Conservation (phyloP, 2,113 vertebrate species). For the Mohoua ochrocephala region DNA sequence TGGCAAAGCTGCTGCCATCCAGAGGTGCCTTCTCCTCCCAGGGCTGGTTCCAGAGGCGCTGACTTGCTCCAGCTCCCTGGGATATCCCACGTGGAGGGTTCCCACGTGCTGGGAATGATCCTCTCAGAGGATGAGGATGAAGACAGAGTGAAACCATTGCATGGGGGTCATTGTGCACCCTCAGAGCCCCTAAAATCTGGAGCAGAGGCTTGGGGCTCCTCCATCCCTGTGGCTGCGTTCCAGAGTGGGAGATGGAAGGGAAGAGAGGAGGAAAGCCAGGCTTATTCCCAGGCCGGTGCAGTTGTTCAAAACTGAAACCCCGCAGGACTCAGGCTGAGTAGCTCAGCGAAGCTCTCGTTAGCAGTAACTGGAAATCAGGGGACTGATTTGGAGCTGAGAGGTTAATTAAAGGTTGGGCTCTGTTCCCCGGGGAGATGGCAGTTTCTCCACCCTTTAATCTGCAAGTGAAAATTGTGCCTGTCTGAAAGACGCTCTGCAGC, state of each 20-base stretch:
- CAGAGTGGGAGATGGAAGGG: neutral
- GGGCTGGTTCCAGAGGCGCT: neutral
- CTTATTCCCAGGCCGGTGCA: neutral
- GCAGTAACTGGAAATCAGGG: neutral
- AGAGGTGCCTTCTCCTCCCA: neutral
- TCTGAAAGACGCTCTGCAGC: neutral
- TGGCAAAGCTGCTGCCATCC: neutral
- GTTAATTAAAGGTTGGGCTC: slow-evolving; percentile 32
- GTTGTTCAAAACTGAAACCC: neutral
- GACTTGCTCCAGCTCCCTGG: neutral
- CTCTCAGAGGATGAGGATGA: neutral
- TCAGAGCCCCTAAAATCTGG: neutral
- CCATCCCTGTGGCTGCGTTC: neutral
- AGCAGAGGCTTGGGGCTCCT: neutral
- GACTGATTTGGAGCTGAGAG: neutral
- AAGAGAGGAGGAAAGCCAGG: neutral
- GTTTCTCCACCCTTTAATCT: neutral
- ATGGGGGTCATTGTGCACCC: too few relatives aligned
- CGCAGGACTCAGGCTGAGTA: neutral
- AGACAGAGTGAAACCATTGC: neutral
- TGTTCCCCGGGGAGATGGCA: neutral
- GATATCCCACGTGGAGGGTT: neutral
- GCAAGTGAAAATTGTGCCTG: neutral
- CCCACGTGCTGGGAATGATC: neutral
- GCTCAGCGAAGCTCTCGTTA: neutral